These are phyloP conservation scores for Gibbula magus DNA, from an alignment of 2,888 invertebrate genomes.

Conservation along the genomic window DNA sequence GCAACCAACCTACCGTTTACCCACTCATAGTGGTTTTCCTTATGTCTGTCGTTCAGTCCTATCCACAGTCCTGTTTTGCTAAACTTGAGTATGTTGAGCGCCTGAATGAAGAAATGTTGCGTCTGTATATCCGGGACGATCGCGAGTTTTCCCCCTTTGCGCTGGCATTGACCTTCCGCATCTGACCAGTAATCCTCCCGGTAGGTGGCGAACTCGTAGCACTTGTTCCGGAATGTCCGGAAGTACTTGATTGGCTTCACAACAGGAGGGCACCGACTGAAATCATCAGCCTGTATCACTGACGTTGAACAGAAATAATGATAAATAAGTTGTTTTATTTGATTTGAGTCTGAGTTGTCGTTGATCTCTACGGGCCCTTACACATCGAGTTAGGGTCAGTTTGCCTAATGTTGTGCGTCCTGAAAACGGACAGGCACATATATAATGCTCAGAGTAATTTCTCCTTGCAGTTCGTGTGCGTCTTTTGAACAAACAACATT, in stretches of 20 bases:
- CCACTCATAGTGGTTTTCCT: constrained; percentile 24
- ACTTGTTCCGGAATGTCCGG: constrained; percentile 26
- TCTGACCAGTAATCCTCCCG: constrained; percentile 33
- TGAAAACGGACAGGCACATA: too few relatives aligned
- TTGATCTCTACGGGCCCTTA: too few relatives aligned
- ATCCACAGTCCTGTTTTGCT: constrained; percentile 28
- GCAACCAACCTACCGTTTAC: constrained; percentile 31
- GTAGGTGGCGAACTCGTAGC: constrained; percentile 38
- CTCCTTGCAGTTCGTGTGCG: too few relatives aligned
- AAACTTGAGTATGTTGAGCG: constrained; percentile 26
- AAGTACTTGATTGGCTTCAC: not conserved
- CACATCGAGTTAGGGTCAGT: too few relatives aligned
- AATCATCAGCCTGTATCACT: not conserved
- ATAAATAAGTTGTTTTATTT: too few relatives aligned
- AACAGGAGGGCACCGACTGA: not conserved
- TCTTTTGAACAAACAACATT: too few relatives aligned
- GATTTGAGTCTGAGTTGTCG: too few relatives aligned
- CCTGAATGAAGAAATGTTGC: constrained; percentile 31
- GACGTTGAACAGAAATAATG: too few relatives aligned
- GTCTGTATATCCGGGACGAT: constrained; percentile 24
- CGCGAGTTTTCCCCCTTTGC: constrained; percentile 36
- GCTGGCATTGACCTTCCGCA: constrained; percentile 33
- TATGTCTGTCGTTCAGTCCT: constrained; percentile 23
- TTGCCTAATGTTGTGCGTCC: too few relatives aligned
- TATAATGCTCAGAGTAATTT: too few relatives aligned